Conservation (phyloP, 2,888 invertebrate genomes). For the Pseudanteris insignis region DNA sequence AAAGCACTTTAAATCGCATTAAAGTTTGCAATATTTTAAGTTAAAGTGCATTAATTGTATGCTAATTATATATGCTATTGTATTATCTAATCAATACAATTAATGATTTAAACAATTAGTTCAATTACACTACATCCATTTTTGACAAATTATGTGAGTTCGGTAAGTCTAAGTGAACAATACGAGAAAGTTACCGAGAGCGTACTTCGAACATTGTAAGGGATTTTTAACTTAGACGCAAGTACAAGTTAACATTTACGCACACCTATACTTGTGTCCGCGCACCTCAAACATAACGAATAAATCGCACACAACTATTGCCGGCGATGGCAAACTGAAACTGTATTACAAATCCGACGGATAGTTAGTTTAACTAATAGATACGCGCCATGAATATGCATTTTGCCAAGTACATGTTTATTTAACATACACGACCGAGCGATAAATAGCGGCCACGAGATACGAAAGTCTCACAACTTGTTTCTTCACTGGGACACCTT, state of each 20-base stretch:
- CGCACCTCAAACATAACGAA: conserved; percentile 24
- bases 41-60: conserved; percentile 13
- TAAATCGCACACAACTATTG: conserved; percentile 36
- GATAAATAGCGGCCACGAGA: too few species aligned
- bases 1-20: too few species aligned
- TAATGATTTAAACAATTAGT: conserved; percentile 31
- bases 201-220: conserved; percentile 35
- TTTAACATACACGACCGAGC: too few species aligned
- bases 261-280: conserved; percentile 16
- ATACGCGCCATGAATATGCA: conserved; percentile 19
- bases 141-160: conserved; percentile 36
- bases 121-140: too few species aligned
- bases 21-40: too few species aligned
- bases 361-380: conserved; percentile 53
- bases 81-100: conserved; percentile 15
- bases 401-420: too few species aligned
- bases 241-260: conserved; percentile 34
- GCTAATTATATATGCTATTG: conserved; percentile 5
- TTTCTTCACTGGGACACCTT: too few species aligned
- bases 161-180: conserved; percentile 29
- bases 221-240: conserved; percentile 33
- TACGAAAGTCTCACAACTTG: too few species aligned
- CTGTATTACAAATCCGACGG: conserved; percentile 56
- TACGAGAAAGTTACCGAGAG: conserved; percentile 15
- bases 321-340: conserved; percentile 53